Percentiles rank a stretch among this genome's conserved stretches.
Evolutionary conservation across 1,140 invertebrate species (phyloP).

Genomic region (Pinna nobilis): DNA sequence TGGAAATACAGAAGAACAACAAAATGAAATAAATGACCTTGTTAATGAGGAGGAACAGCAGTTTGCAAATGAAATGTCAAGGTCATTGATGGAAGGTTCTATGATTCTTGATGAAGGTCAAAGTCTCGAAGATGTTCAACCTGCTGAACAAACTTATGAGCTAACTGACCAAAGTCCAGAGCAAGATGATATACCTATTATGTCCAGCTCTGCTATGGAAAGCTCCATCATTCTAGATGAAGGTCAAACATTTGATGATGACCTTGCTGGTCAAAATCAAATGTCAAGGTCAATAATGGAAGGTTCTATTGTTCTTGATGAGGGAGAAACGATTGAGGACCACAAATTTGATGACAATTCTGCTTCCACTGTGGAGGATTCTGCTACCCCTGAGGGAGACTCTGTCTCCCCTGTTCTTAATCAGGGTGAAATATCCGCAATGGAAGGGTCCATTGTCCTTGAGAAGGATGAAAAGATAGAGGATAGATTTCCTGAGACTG

Average conservation of each 20-base stretch:
- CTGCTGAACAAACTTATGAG: not conserved
- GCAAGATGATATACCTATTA: not conserved
- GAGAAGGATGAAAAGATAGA: slow-evolving; percentile 23
- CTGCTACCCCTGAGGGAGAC: not conserved
- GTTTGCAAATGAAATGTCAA: not conserved
- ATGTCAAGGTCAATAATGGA: slow-evolving; percentile 23
- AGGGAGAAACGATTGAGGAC: slow-evolving; percentile 27
- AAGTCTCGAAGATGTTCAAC: slow-evolving; percentile 15
- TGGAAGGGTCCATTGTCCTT: slow-evolving; percentile 25
- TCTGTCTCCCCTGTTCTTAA: not conserved
- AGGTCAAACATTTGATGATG: slow-evolving; percentile 23
- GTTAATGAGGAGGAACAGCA: not conserved
- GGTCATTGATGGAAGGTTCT: not conserved
- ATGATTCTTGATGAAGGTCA: slow-evolving; percentile 14
- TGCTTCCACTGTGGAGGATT: slow-evolving; percentile 3
- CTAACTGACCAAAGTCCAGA: slow-evolving; percentile 18
- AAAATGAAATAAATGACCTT: too few relatives aligned
- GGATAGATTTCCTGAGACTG: slow-evolving; percentile 4
- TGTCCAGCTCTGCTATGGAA: slow-evolving; percentile 17
- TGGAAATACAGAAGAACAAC: too few relatives aligned
- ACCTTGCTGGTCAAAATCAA: not conserved
- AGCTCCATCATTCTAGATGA: slow-evolving; percentile 18
- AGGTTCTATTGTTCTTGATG: slow-evolving; percentile 22
- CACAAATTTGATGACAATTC: not conserved
- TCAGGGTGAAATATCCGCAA: slow-evolving; percentile 1